These are phyloP conservation scores for Tubulanus polymorphus DNA, from an alignment of 2,888 invertebrate species.

Conservation along the genomic window DNA sequence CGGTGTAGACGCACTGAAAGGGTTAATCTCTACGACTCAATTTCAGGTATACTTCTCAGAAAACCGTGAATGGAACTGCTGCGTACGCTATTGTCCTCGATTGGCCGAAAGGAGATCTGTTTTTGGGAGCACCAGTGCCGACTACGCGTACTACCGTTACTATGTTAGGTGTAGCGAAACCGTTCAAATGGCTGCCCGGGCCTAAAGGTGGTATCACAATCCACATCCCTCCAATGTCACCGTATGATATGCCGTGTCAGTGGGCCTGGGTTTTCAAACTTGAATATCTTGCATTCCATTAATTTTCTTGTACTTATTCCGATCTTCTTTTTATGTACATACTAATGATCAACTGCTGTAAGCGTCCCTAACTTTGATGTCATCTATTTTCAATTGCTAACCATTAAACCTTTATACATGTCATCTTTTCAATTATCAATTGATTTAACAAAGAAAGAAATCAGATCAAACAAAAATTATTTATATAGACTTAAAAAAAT, in stretches of 20 bases:
- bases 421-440: no score
- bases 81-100: conserved; percentile 68
- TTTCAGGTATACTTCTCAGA: conserved; percentile 38
- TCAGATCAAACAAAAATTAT: no score
- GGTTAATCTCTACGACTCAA: no score
- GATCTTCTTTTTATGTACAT: no score
- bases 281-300: conserved; percentile 7
- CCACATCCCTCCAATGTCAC: conserved; percentile 30
- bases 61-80: conserved; percentile 17
- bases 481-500: no score
- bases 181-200: conserved; percentile 17
- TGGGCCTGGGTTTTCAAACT: conserved; percentile 47
- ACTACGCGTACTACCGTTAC: conserved; percentile 49
- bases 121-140: conserved; percentile 55
- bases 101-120: conserved; percentile 66
- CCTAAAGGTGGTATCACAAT: conserved; percentile 31
- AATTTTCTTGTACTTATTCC: no score
- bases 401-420: no score
- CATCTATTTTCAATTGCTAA: no score
- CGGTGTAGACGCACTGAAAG: conserved; percentile 22
- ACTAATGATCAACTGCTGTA: no score
- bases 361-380: no score
- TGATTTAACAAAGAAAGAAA: no score
- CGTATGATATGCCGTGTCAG: conserved; percentile 34
- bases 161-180: conserved; percentile 56